phyloP scores from a whole-genome alignment of 2,888 invertebrate genomes.

The Sipunculus nudus region DNA sequence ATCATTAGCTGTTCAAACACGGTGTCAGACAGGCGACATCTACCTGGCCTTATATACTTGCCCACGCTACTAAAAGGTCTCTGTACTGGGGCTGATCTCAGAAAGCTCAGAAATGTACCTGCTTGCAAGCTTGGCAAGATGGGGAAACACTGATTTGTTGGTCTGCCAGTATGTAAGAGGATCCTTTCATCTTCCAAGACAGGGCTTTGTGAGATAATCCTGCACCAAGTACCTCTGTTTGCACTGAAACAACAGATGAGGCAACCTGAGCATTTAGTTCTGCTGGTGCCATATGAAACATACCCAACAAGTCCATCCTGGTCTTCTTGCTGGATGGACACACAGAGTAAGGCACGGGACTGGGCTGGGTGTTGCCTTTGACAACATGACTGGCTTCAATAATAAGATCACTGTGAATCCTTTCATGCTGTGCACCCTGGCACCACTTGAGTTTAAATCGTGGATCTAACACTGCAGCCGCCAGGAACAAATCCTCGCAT shows the following conservation, averaged over 20 bases:
- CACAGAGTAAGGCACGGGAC: no score
- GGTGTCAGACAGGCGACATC: conserved; percentile 5
- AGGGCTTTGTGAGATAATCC: background rate
- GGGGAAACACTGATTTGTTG: background rate
- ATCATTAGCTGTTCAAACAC: conserved; percentile 3
- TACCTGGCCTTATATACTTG: conserved; percentile 6
- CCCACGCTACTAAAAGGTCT: no score
- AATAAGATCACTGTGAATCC: no score
- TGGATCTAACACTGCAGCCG: background rate
- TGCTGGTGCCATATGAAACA: no score
- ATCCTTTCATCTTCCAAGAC: background rate
- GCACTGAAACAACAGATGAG: no score
- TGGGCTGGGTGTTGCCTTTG: no score
- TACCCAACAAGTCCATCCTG: no score
- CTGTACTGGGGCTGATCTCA: conserved; percentile 10
- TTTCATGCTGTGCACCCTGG: background rate
- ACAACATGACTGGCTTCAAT: no score
- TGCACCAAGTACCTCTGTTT: no score
- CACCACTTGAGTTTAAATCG: background rate
- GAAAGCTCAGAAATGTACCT: conserved; percentile 6
- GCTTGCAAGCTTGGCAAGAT: conserved; percentile 4
- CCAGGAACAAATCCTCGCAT: no score
- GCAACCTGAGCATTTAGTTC: no score
- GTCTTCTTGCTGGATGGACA: no score
- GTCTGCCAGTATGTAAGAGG: conserved; percentile 7